Evolutionary conservation across 1,140 invertebrate genomes (phyloP), one percentile per base, ranked within the genome.

Genomic region (Euura lappo): DNA sequence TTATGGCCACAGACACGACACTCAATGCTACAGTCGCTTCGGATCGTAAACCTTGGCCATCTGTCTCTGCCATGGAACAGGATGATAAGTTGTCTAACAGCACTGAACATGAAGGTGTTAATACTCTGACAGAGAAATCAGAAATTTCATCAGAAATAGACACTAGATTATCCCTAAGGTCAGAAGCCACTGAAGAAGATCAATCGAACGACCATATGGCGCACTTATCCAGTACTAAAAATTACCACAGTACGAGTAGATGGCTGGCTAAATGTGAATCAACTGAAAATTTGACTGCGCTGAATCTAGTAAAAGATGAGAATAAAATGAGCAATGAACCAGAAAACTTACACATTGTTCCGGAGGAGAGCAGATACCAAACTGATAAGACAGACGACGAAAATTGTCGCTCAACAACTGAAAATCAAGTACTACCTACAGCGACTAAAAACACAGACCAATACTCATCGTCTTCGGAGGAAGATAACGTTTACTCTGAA

Each of bases 151-250:
- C 72, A 45, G 5, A 45, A 60, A 3, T 67, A 2, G 69, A 68
- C n/a, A 66, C 67, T 42, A 68, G 66, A 28, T 51, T 45, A 44
- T n/a, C 28, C 42, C 45, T 64, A 6, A 69, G 70, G 28, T 60
- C 13, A n/a, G 13, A 6, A 60, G 51, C 8, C 51, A 5, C 51
- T 60, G 13, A 60, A 60, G 13, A n/a, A 3, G 13, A 60, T 28
- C 28, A 28, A 28, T 28, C 1, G 51, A 60, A 60, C 28, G 51
- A 60, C 10, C 3, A 6, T 60, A n/a, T n/a, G 0, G 51, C 13
- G 3, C 51, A 3, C 10, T 8, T n/a, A 3, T n/a, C 51, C 13
- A 60, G 8, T 60, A n/a, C 2, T 6, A 60, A 60, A 6, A 60
- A 60, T 60, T 6, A 60, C 13, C 13, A 6, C 5, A 6, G 51